Evolutionary conservation across 2,797 vertebrate species (phyloP).

Genomic region (Silurus aristotelis): DNA sequence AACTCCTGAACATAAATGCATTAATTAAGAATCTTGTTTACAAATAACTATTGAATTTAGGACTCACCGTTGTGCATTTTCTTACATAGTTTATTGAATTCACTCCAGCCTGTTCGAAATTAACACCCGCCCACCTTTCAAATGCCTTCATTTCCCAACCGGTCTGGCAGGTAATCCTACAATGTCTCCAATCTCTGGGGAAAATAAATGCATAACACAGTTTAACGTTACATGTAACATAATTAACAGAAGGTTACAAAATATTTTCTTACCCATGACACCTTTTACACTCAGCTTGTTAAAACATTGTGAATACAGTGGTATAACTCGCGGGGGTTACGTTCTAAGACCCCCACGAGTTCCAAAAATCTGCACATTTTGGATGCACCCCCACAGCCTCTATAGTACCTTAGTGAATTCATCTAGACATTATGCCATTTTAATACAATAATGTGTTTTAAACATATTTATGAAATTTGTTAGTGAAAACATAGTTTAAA

Average conservation of each 20-base stretch:
- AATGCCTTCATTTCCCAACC: constrained; percentile 1
- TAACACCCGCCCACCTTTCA: constrained; percentile 17
- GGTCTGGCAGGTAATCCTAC: constrained; percentile 9
- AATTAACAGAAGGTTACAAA: neutral
- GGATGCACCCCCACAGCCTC: too few relatives aligned
- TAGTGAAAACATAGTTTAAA: too few relatives aligned
- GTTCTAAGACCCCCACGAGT: too few relatives aligned
- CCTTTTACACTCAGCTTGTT: neutral
- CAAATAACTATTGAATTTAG: neutral
- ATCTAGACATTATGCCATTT: too few relatives aligned
- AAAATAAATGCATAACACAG: neutral
- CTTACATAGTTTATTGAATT: neutral
- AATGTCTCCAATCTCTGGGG: neutral
- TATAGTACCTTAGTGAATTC: too few relatives aligned
- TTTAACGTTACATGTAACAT: neutral
- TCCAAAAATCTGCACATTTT: too few relatives aligned
- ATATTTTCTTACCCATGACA: neutral
- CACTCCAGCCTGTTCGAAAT: neutral
- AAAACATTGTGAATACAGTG: too few relatives aligned
- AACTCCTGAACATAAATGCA: neutral
- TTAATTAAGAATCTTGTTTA: neutral
- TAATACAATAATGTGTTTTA: too few relatives aligned
- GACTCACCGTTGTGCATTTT: neutral
- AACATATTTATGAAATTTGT: too few relatives aligned
- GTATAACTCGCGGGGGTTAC: too few relatives aligned